These are phyloP conservation scores for Andinoacara biseriatus DNA, from an alignment of 2,113 vertebrate species.

Conservation along the genomic window DNA sequence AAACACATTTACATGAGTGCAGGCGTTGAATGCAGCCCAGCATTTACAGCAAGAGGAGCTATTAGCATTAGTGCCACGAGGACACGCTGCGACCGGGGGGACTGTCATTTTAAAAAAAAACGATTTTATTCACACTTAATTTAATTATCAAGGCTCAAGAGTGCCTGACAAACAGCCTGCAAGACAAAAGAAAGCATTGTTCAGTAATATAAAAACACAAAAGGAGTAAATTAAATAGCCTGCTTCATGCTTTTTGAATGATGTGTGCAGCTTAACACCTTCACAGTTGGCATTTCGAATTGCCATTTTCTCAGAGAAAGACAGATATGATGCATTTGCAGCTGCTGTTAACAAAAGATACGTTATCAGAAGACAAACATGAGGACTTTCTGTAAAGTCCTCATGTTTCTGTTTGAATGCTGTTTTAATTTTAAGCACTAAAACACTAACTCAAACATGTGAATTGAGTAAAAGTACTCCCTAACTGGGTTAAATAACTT, in stretches of 20 bases:
- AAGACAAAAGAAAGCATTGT: constrained; percentile 28
- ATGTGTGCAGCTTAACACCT: not conserved
- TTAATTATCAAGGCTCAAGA: constrained; percentile 42
- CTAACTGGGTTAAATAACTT: constrained; percentile 4
- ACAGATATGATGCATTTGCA: constrained; percentile 7
- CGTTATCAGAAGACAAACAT: not conserved
- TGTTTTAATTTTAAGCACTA: not conserved
- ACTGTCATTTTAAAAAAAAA: not conserved
- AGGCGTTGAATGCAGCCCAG: constrained; percentile 35
- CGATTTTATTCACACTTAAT: constrained; percentile 52
- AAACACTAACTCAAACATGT: not conserved
- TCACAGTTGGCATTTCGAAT: constrained; percentile 27
- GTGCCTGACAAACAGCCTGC: constrained; percentile 30
- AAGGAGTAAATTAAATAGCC: constrained; percentile 35
- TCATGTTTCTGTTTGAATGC: not conserved
- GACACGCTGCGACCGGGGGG: constrained; percentile 27
- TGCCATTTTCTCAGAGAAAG: constrained; percentile 26
- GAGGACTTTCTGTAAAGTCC: not conserved
- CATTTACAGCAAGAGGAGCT: constrained; percentile 60
- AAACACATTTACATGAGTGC: constrained; percentile 58
- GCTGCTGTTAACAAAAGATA: not conserved
- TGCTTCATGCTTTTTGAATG: constrained; percentile 40
- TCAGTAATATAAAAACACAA: constrained; percentile 38
- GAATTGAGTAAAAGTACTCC: not conserved
- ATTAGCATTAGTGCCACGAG: constrained; percentile 51